Conservation (phyloP, 2,888 invertebrate species). For the Therioaphis trifolii region DNA sequence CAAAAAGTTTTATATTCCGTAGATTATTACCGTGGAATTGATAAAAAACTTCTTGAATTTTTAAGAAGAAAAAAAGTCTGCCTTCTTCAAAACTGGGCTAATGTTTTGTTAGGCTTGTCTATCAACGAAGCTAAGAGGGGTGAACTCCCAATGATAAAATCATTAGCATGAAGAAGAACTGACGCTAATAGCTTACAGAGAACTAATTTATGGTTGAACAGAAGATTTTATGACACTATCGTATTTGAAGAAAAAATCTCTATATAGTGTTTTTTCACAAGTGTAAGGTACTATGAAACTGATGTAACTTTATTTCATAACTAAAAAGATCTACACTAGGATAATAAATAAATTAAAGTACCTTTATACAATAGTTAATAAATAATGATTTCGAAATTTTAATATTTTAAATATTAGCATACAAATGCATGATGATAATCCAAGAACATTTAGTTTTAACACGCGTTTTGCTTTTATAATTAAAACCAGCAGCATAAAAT, state of each 20-base stretch:
- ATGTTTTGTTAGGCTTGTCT: conserved; percentile 41
- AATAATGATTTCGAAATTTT: neutral
- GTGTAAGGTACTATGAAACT: neutral
- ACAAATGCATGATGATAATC: neutral
- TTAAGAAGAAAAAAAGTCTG: conserved; percentile 41
- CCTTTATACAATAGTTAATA: neutral
- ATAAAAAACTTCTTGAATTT: conserved; percentile 47
- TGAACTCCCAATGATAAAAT: conserved; percentile 51
- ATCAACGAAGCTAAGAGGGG: conserved; percentile 19
- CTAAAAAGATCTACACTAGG: neutral
- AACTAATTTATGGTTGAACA: conserved; percentile 50
- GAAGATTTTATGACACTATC: conserved; percentile 52
- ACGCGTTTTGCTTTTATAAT: conserved; percentile 10
- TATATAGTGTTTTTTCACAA: conserved; percentile 18
- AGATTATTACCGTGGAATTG: neutral
- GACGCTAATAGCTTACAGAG: conserved; percentile 45
- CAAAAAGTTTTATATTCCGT: conserved; percentile 10
- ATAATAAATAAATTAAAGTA: neutral
- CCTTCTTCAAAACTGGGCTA: conserved; percentile 48
- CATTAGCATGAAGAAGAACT: conserved; percentile 53
- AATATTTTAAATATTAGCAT: neutral
- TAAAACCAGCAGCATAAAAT: conserved; percentile 6
- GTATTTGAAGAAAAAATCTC: conserved; percentile 21
- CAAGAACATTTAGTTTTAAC: neutral
- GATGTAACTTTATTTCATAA: neutral